A percentile compares a stretch with the other conserved stretches of the same genome.
phyloP scores from a whole-genome alignment of 2,888 invertebrate genomes.

The Nebria brevicollis region DNA sequence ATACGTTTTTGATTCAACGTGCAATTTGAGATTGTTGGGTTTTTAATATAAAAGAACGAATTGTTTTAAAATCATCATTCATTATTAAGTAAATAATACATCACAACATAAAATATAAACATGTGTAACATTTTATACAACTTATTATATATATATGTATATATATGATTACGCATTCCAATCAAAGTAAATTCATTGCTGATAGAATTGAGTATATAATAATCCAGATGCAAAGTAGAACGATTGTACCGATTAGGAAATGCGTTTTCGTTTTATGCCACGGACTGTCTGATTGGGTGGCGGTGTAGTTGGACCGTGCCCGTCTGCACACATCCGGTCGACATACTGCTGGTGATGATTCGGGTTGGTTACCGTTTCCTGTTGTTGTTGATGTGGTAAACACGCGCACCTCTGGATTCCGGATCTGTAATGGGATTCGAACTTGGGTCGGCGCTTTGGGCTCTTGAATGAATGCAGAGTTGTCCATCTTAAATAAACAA shows the following conservation, averaged over 20 bases:
- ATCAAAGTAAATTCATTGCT: conserved; percentile 57
- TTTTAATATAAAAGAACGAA: no score
- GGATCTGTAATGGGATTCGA: conserved; percentile 9
- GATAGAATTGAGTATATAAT: conserved; percentile 60
- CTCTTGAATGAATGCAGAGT: conserved; percentile 52
- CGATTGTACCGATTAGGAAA: conserved; percentile 63
- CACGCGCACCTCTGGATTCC: conserved; percentile 48
- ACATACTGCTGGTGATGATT: conserved; percentile 53
- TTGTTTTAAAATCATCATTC: background rate
- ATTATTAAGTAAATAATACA: background rate
- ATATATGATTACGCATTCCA: conserved; percentile 48
- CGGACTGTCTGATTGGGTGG: conserved; percentile 61
- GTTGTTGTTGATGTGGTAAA: conserved; percentile 52
- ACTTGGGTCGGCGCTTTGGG: conserved; percentile 22
- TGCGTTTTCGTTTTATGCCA: conserved; percentile 66
- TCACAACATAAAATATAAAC: no score
- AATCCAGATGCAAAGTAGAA: conserved; percentile 64
- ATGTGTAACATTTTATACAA: no score
- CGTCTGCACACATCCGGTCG: conserved; percentile 60
- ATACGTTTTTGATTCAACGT: background rate
- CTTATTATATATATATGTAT: background rate
- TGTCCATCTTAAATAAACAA: conserved; percentile 64
- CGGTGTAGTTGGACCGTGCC: conserved; percentile 56
- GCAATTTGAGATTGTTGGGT: background rate
- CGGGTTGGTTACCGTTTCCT: conserved; percentile 43